A percentile compares a stretch with the other conserved stretches of the same genome.
Evolutionary conservation across 2,888 invertebrate genomes (phyloP).

Genomic region (Xanthorhoe designata): DNA sequence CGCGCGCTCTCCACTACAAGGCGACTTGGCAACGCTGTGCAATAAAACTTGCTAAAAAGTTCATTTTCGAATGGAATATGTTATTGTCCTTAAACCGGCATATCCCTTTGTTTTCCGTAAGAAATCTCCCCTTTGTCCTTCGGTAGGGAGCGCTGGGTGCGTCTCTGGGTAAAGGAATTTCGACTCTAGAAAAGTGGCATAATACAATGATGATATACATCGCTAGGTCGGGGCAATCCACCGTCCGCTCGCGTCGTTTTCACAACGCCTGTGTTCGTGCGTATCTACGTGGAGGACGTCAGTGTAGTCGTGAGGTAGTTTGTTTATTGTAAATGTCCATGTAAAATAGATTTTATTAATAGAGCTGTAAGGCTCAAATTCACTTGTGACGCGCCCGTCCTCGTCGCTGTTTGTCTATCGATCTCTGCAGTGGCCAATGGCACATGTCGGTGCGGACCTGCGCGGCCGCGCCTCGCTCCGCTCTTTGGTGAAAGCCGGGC

Average conservation of each 20-base stretch:
- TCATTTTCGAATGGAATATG: conserved; percentile 63
- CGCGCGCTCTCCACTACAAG: conserved; percentile 65
- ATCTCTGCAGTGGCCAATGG: conserved; percentile 87
- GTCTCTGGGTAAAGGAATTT: conserved; percentile 78
- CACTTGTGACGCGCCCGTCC: conserved; percentile 80
- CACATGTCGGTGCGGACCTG: conserved; percentile 85
- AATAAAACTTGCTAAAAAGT: conserved; percentile 64
- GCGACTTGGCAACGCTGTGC: conserved; percentile 73
- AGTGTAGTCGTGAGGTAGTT: conserved; percentile 82
- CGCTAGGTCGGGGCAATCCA: conserved; percentile 70
- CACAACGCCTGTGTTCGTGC: conserved; percentile 69
- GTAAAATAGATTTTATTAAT: conserved; percentile 70
- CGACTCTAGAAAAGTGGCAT: conserved; percentile 83
- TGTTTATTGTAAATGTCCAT: conserved; percentile 84
- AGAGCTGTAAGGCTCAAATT: conserved; percentile 71
- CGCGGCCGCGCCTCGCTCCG: conserved; percentile 77
- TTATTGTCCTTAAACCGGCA: conserved; percentile 71
- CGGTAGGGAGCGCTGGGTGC: conserved; percentile 76
- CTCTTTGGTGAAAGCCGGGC: conserved; percentile 79
- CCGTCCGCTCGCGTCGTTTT: conserved; percentile 78
- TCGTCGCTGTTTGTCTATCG: conserved; percentile 87
- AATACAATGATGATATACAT: conserved; percentile 77
- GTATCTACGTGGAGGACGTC: conserved; percentile 74
- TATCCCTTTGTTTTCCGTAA: conserved; percentile 82
- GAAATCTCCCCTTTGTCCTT: conserved; percentile 83